Conservation (phyloP, 92 coral and sea anemone species). For the Micromussa lordhowensis region DNA sequence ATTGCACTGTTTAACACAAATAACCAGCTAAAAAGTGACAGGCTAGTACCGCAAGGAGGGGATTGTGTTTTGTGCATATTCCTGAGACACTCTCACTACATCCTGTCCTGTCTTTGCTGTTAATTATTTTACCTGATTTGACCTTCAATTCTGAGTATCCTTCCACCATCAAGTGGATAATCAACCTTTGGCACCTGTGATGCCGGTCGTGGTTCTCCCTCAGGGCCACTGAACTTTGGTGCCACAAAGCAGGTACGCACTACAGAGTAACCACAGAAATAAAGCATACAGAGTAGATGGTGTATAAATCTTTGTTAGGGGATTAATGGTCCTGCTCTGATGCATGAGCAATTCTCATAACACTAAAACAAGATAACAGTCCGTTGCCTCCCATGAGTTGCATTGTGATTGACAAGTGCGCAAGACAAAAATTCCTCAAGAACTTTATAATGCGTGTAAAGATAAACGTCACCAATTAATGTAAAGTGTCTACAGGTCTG, state of each 20-base stretch:
- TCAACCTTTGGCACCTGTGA: conserved; percentile 95
- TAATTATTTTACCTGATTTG: conserved; percentile 81
- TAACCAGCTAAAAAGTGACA: no score
- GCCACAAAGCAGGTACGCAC: conserved; percentile 99
- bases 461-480: no score
- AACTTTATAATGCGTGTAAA: no score
- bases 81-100: no score
- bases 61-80: no score
- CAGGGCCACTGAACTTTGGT: conserved; percentile 97
- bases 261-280: not conserved
- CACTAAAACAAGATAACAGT: not conserved
- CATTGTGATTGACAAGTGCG: no score
- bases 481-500: no score
- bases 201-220: conserved; percentile 93
- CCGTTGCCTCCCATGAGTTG: not conserved
- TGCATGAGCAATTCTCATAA: not conserved
- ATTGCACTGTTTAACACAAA: no score
- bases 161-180: conserved; percentile 98
- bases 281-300: not conserved
- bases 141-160: conserved; percentile 94
- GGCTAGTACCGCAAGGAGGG: no score
- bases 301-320: not conserved
- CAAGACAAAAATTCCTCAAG: no score
- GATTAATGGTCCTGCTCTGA: not conserved
- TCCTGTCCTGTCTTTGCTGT: not conserved